Evolutionary conservation across 2,888 invertebrate genomes (phyloP).

Genomic region (Tinea trinotella): DNA sequence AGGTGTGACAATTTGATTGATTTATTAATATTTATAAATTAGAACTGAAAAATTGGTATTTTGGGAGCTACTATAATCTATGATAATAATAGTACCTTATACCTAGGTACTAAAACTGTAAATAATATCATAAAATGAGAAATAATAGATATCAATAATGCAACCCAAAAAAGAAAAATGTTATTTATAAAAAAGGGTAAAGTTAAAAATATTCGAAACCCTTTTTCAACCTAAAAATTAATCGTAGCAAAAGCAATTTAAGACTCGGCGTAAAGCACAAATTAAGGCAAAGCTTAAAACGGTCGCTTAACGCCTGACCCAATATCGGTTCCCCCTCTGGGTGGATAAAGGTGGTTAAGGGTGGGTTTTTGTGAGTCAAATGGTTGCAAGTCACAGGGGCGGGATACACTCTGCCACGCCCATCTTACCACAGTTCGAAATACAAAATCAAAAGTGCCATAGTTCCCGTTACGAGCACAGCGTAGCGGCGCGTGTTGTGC

Average conservation of each 20-base stretch:
- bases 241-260: conserved; percentile 2
- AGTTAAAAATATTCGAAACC: not conserved
- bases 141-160: too few relatives aligned
- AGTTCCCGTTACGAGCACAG: conserved; percentile 36
- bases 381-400: not conserved
- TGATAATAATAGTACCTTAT: too few relatives aligned
- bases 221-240: not conserved
- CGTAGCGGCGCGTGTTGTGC: conserved; percentile 43
- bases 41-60: too few relatives aligned
- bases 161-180: conserved; percentile 22
- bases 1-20: too few relatives aligned
- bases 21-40: too few relatives aligned
- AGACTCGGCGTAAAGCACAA: not conserved
- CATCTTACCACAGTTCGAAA: not conserved
- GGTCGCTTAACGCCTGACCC: conserved; percentile 10
- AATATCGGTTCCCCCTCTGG: not conserved
- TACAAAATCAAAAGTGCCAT: conserved; percentile 55
- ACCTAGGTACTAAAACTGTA: too few relatives aligned
- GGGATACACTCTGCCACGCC: not conserved
- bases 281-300: conserved; percentile 14
- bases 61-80: too few relatives aligned
- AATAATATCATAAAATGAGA: too few relatives aligned
- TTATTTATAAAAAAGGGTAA: not conserved
- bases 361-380: not conserved
- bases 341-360: not conserved